Evolutionary conservation across 2,113 vertebrate genomes (phyloP), one percentile per base, ranked within the genome.

Genomic region (Urocynchramus pylzowi): DNA sequence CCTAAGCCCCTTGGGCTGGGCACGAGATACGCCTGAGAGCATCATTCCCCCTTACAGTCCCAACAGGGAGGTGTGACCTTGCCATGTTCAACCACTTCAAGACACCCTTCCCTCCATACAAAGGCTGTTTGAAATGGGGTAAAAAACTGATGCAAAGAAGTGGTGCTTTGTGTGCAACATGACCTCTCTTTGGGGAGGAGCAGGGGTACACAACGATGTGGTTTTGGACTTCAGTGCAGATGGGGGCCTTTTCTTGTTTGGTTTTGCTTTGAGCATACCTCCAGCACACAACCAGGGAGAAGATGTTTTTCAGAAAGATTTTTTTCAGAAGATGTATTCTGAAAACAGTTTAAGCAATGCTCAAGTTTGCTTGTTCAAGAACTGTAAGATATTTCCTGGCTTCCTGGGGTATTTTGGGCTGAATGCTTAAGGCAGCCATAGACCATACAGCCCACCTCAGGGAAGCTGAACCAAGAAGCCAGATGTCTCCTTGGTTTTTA

Each of bases 11-110:
- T 0, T 3, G 61, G 33, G 56, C 26, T 73, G n/a, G n/a, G 21
- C 44, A 59, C 0, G 0, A 52, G 6, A 35, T 11, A 50, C 22
- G 56, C 8, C 27, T 47, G 9, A 0, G 1, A 59, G 50, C 22
- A 56, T 31, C 33, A 2, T 20, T 85, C 13, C 45, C 56, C 44
- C 14, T 57, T 14, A 19, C 7, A 35, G 71, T 33, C 45, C 68
- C 50, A 57, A 10, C 44, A 52, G 20, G 18, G 18, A 91, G 70
- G 35, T 41, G 19, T 44, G 86, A 71, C 35, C 64, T 84, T 75
- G 52, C 21, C 41, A 27, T 0, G 1, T 18, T 56, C 68, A 83
- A 21, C 17, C 1, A 2, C 53, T 47, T 64, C 33, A 60, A 57
- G 49, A 42, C 22, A 49, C 11, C 6, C 7, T 27, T 67, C 10